These are phyloP conservation scores for Zhengitettix transpicula DNA, from an alignment of 2,888 invertebrate genomes.

Conservation along the genomic window DNA sequence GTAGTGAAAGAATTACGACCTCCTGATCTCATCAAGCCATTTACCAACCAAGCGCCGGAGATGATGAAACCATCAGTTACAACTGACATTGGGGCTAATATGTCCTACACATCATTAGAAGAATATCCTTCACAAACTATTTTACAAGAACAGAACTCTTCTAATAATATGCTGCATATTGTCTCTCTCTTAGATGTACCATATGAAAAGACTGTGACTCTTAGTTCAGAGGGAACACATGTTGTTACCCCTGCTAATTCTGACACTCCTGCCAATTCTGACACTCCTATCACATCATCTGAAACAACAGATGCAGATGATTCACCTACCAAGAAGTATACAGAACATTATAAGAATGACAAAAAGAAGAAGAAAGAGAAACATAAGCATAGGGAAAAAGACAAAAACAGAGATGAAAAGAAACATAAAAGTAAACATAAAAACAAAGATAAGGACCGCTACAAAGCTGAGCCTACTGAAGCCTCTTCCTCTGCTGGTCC, in stretches of 20 bases:
- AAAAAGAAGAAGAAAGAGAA: conserved; percentile 25
- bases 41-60: conserved; percentile 13
- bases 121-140: not conserved
- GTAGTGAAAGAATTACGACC: conserved; percentile 28
- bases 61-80: not conserved
- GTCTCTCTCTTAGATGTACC: not conserved
- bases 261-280: not conserved
- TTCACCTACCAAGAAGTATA: conserved; percentile 2
- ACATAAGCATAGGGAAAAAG: conserved; percentile 14
- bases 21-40: conserved; percentile 28
- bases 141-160: not conserved
- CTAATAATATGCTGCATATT: not conserved
- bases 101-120: not conserved
- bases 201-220: not conserved
- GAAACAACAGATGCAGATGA: not conserved
- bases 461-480: conserved; percentile 12
- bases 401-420: conserved; percentile 48
- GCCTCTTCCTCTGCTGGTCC: conserved; percentile 12
- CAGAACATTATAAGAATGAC: conserved; percentile 32
- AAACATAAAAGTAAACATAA: conserved; percentile 22
- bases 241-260: not conserved
- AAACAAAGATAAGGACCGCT: conserved; percentile 25
- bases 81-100: conserved; percentile 6
- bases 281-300: not conserved
- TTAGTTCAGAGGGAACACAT: not conserved